Evolutionary conservation across 2,888 invertebrate genomes (phyloP).

Genomic region (Linnaemya tessellans): DNA sequence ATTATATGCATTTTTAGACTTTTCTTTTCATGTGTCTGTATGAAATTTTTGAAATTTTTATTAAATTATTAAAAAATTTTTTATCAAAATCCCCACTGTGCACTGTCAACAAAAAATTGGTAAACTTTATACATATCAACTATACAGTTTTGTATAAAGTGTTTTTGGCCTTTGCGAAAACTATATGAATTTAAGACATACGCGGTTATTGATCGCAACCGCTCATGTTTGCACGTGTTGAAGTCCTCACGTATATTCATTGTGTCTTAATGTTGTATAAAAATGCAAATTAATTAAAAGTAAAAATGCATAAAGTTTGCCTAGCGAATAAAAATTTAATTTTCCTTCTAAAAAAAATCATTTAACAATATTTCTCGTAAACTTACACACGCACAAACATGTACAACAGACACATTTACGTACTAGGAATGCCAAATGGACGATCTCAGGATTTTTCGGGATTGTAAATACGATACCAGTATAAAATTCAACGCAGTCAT

Average conservation of each 20-base stretch:
- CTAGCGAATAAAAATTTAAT: slow-evolving; percentile 20
- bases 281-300: slow-evolving; percentile 71
- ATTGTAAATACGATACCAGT: too few relatives aligned
- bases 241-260: slow-evolving; percentile 25
- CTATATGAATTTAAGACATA: neutral
- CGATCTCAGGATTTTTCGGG: too few relatives aligned
- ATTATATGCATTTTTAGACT: too few relatives aligned
- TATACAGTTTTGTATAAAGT: neutral
- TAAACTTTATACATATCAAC: too few relatives aligned
- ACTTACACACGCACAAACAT: slow-evolving; percentile 2
- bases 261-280: slow-evolving; percentile 26
- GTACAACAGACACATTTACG: neutral
- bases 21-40: too few relatives aligned
- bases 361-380: slow-evolving; percentile 58
- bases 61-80: too few relatives aligned
- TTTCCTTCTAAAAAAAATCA: slow-evolving; percentile 18
- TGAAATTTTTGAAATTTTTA: too few relatives aligned
- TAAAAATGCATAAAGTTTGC: slow-evolving; percentile 60
- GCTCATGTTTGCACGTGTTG: slow-evolving; percentile 1
- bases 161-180: neutral
- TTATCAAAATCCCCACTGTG: too few relatives aligned
- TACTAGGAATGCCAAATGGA: too few relatives aligned
- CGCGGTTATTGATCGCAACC: neutral
- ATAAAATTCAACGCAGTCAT: too few relatives aligned
- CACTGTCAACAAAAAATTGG: too few relatives aligned